Evolutionary conservation across 2,797 vertebrate genomes (phyloP).

Genomic region (Xenops minutus): DNA sequence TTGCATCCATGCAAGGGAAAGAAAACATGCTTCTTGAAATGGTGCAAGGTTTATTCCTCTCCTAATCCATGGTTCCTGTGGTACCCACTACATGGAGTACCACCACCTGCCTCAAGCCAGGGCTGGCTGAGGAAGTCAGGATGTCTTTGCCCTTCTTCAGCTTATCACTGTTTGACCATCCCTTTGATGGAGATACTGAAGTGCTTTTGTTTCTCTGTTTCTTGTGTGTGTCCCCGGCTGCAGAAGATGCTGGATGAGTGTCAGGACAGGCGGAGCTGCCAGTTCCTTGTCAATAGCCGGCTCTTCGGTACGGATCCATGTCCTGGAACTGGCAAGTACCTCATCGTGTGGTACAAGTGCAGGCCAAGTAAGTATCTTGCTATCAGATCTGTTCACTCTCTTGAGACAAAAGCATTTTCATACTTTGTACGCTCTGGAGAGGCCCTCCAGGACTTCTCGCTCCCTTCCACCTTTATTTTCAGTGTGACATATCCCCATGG

Average conservation of each 20-base stretch:
- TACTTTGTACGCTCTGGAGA: neutral
- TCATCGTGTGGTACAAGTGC: conserved; percentile 91
- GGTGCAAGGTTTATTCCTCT: neutral
- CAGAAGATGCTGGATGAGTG: conserved; percentile 93
- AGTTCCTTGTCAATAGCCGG: conserved; percentile 87
- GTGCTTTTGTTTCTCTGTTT: conserved; percentile 33
- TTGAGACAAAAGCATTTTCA: neutral
- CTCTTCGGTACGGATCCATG: conserved; percentile 88
- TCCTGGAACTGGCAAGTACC: conserved; percentile 87
- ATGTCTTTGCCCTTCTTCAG: neutral
- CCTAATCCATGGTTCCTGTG: fast-evolving
- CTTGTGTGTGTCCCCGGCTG: neutral
- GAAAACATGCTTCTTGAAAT: neutral
- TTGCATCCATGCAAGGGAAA: neutral
- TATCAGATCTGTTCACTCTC: neutral
- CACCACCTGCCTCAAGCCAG: fast-evolving
- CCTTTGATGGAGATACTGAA: conserved; percentile 1
- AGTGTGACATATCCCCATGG: neutral
- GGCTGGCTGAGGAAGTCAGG: neutral
- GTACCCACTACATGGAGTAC: fast-evolving
- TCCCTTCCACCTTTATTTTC: neutral
- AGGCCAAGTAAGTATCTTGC: conserved; percentile 85
- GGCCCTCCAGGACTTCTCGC: neutral
- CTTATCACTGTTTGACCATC: fast-evolving
- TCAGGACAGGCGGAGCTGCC: conserved; percentile 89